phyloP scores from a whole-genome alignment of 2,888 invertebrate genomes.

The Plebejus anna region DNA sequence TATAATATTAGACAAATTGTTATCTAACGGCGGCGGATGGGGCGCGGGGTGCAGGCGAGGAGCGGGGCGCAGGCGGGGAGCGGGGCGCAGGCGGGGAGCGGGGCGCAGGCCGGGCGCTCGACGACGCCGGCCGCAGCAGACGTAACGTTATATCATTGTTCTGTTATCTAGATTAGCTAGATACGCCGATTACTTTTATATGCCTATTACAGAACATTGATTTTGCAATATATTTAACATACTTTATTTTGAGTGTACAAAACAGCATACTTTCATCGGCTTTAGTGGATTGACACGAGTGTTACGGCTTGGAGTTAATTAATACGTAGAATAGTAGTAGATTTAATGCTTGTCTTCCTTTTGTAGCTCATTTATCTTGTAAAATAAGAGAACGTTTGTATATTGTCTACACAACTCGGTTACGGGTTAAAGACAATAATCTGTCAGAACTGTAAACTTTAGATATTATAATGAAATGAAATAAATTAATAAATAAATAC shows the following conservation, averaged over 20 bases:
- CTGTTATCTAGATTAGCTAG: constrained; percentile 34
- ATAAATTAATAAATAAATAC: background rate
- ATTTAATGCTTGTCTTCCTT: too few species aligned
- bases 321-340: too few species aligned
- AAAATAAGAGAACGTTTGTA: too few species aligned
- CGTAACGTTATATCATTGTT: constrained; percentile 42
- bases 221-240: constrained; percentile 31
- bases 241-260: constrained; percentile 19
- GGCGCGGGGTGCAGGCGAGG: constrained; percentile 38
- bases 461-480: too few species aligned
- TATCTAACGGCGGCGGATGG: constrained; percentile 51
- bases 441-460: too few species aligned
- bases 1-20: constrained; percentile 49
- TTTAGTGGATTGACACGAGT: background rate
- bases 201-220: constrained; percentile 35
- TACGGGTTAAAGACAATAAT: too few species aligned
- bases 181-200: constrained; percentile 32
- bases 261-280: background rate
- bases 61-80: constrained; percentile 35
- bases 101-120: constrained; percentile 37
- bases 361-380: too few species aligned
- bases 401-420: too few species aligned
- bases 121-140: constrained; percentile 26
- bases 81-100: constrained; percentile 36
- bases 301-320: background rate